Evolutionary conservation across 2,797 vertebrate genomes (phyloP).

Genomic region (Sebastes paucispinis): DNA sequence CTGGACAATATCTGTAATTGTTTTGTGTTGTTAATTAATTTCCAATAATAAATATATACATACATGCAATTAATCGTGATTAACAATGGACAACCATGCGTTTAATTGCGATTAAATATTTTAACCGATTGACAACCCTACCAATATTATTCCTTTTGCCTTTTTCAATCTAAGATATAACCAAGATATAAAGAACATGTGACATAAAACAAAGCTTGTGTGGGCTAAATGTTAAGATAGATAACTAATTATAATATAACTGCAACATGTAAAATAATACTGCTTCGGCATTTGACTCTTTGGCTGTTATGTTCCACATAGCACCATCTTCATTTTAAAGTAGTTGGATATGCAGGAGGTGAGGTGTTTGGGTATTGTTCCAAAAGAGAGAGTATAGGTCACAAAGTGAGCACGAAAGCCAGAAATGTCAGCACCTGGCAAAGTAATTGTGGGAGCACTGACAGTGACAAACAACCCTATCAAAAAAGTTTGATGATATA

Average conservation of each 20-base stretch:
- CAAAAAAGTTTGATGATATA: constrained; percentile 43
- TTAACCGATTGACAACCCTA: neutral
- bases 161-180: neutral
- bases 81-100: too few relatives aligned
- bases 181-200: neutral
- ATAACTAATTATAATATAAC: neutral
- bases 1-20: neutral
- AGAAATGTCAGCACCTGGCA: constrained; percentile 52
- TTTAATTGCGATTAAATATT: neutral
- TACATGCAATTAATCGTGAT: too few relatives aligned
- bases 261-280: neutral
- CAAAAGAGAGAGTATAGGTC: constrained; percentile 35
- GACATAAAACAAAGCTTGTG: neutral
- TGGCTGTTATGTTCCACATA: neutral
- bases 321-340: neutral
- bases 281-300: neutral
- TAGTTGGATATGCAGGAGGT: neutral
- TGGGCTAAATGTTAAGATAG: neutral
- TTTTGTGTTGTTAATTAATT: neutral
- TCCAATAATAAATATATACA: neutral
- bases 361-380: constrained; percentile 18
- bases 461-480: constrained; percentile 40
- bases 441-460: constrained; percentile 31
- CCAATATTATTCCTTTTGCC: neutral
- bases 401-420: constrained; percentile 45